These are phyloP conservation scores for Calephelis nemesis DNA, from an alignment of 1,140 invertebrate species.

Conservation along the genomic window DNA sequence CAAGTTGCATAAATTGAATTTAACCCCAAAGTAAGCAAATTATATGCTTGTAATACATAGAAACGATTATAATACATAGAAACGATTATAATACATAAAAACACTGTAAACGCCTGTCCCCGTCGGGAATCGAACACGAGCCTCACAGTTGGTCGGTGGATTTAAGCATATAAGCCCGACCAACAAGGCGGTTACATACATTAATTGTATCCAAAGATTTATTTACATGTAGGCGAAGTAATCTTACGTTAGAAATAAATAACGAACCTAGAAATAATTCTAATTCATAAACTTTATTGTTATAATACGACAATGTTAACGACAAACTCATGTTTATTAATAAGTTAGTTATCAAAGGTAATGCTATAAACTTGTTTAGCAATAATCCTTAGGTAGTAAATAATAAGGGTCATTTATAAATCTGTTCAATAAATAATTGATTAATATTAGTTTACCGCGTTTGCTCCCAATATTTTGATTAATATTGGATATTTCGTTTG, in stretches of 20 bases:
- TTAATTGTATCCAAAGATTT: no score
- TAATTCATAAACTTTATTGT: constrained; percentile 15
- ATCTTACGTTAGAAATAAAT: neutral
- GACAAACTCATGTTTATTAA: constrained; percentile 15
- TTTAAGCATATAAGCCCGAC: no score
- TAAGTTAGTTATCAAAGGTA: neutral
- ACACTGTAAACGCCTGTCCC: no score
- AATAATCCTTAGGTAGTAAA: neutral
- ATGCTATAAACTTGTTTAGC: neutral
- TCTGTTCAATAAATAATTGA: constrained; percentile 8
- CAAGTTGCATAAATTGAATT: no score
- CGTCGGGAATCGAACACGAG: no score
- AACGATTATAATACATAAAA: no score
- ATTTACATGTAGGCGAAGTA: no score
- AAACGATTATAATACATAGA: no score
- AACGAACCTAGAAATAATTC: neutral
- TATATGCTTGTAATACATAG: no score
- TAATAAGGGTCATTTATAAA: neutral
- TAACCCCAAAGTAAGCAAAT: no score
- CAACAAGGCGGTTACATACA: no score
- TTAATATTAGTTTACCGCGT: constrained; percentile 8
- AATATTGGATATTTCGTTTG: constrained; percentile 9
- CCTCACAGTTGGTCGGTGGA: no score
- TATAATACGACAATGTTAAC: constrained; percentile 9
- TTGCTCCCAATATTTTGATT: constrained; percentile 15